These are phyloP conservation scores for Oceanodroma leucorhoa DNA, from an alignment of 2,797 vertebrate genomes.

Conservation along the genomic window DNA sequence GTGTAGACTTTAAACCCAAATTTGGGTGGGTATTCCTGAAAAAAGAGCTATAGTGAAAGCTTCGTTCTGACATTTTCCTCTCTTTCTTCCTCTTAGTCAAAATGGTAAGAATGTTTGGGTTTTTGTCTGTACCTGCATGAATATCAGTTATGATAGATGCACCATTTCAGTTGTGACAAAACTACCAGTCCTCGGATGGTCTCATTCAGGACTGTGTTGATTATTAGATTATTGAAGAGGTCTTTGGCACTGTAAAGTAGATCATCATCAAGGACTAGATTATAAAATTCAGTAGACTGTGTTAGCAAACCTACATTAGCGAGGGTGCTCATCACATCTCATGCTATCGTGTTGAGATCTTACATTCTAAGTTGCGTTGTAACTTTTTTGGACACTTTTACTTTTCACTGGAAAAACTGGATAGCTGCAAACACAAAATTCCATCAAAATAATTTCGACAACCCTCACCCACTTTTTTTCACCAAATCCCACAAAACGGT, in stretches of 20 bases:
- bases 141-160: background rate
- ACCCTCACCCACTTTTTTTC: background rate
- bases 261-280: background rate
- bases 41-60: background rate
- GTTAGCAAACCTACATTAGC: background rate
- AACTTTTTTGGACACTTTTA: background rate
- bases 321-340: background rate
- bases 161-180: background rate
- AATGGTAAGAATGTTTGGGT: background rate
- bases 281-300: background rate
- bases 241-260: background rate
- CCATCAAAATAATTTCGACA: background rate
- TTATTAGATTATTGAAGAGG: background rate
- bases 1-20: background rate
- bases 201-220: background rate
- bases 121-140: background rate
- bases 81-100: background rate
- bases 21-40: background rate
- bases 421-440: background rate
- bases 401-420: background rate
- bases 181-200: background rate
- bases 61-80: background rate
- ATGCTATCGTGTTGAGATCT: background rate
- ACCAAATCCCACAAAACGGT: background rate
- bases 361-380: background rate